Evolutionary conservation across 53 echinoderm and acorn worm species (phyloP).

Genomic region (Holothuria scabra): DNA sequence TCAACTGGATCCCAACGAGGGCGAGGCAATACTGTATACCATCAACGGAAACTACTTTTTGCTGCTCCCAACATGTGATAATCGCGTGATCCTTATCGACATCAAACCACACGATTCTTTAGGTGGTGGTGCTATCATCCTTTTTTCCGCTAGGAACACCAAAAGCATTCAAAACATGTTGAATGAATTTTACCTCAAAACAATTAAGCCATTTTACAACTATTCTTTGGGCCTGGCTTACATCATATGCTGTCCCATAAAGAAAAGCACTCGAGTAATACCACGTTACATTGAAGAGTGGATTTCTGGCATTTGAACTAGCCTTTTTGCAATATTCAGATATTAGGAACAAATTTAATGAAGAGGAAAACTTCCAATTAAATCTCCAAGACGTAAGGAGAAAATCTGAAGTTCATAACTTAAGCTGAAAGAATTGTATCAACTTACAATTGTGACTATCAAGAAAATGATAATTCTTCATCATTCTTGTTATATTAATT

Average conservation of each 20-base stretch:
- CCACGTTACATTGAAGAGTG: slow-evolving; percentile 7
- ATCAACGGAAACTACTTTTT: slow-evolving; percentile 2
- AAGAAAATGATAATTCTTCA: too few relatives aligned
- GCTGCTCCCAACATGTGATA: not conserved
- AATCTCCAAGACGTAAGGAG: too few relatives aligned
- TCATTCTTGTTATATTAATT: too few relatives aligned
- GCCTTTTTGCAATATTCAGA: not conserved
- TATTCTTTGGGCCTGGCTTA: slow-evolving; percentile 1
- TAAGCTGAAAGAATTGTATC: too few relatives aligned
- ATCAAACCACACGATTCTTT: slow-evolving; percentile 17
- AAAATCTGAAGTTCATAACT: too few relatives aligned
- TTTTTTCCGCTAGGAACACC: not conserved
- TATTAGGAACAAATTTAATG: too few relatives aligned
- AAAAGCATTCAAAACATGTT: slow-evolving; percentile 19
- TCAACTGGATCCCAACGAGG: not conserved
- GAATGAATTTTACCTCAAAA: slow-evolving; percentile 28
- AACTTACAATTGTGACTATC: too few relatives aligned
- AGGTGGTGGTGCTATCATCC: slow-evolving; percentile 23
- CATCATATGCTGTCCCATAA: slow-evolving; percentile 9
- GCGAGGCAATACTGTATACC: slow-evolving; percentile 26
- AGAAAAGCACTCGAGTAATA: not conserved
- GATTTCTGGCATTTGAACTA: slow-evolving; percentile 20
- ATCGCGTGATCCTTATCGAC: slow-evolving; percentile 26
- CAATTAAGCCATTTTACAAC: not conserved
- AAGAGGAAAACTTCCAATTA: too few relatives aligned